These are phyloP conservation scores for Oxycera nigricornis DNA, from an alignment of 2,888 invertebrate species.

Conservation along the genomic window DNA sequence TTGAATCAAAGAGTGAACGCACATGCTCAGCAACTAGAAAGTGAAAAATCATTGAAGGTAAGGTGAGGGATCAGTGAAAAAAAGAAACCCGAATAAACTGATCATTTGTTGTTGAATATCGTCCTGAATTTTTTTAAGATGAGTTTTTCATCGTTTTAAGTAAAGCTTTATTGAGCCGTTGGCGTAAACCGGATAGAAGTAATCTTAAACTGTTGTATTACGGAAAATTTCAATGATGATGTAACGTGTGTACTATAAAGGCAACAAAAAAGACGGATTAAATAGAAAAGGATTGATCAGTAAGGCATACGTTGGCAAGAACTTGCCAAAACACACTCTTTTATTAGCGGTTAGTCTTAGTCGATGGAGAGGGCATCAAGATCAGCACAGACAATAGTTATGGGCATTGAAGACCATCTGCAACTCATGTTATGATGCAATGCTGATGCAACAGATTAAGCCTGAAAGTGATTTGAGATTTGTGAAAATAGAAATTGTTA, in stretches of 20 bases:
- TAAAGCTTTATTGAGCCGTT: neutral
- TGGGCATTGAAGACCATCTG: no score
- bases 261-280: neutral
- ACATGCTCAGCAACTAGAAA: neutral
- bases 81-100: neutral
- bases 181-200: conserved; percentile 17
- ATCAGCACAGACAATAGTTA: no score
- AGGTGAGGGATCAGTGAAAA: neutral
- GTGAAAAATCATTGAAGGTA: neutral
- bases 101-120: conserved; percentile 7
- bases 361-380: no score
- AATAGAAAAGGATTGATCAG: conserved; percentile 4
- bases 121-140: conserved; percentile 6
- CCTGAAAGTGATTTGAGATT: no score
- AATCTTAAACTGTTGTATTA: conserved; percentile 38
- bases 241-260: conserved; percentile 12
- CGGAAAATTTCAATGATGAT: conserved; percentile 27
- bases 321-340: neutral
- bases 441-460: no score
- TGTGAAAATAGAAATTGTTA: no score
- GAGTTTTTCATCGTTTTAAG: neutral
- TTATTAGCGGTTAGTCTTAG: no score
- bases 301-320: neutral
- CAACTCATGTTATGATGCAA: no score
- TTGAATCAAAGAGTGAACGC: neutral